A percentile compares a stretch with the other conserved stretches of the same genome.
phyloP scores from a whole-genome alignment of 2,797 vertebrate genomes.

The Leucoraja ocellata region DNA sequence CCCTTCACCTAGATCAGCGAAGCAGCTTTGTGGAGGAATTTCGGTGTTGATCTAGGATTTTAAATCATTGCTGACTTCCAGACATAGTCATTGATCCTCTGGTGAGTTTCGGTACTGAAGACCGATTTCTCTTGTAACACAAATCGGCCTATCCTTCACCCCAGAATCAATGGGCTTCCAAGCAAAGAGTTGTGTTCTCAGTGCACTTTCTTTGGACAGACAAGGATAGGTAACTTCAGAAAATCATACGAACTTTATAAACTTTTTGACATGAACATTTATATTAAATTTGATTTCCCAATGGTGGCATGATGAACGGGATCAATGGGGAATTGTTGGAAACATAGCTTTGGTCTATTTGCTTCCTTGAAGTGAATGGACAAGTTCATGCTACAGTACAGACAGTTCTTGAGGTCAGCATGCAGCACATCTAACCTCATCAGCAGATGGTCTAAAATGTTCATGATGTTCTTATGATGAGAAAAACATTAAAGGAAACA shows the following conservation, averaged over 20 bases:
- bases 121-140: too few species aligned
- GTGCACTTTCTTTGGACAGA: too few species aligned
- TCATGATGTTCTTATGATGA: not conserved
- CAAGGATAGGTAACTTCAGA: not conserved
- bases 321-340: not conserved
- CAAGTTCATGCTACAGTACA: not conserved
- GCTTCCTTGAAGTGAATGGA: not conserved
- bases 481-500: not conserved
- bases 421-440: not conserved
- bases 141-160: too few species aligned
- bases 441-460: not conserved
- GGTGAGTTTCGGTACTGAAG: too few species aligned
- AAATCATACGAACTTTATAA: not conserved
- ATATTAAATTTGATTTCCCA: not conserved
- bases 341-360: not conserved
- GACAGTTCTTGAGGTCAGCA: not conserved
- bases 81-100: too few species aligned
- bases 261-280: not conserved
- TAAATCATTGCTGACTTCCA: too few species aligned
- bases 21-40: too few species aligned
- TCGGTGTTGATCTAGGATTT: too few species aligned
- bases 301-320: not conserved
- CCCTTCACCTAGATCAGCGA: too few species aligned
- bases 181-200: too few species aligned
- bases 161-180: too few species aligned